Conservation (phyloP, 2,113 vertebrate genomes). For the Ageneiosus marmoratus region DNA sequence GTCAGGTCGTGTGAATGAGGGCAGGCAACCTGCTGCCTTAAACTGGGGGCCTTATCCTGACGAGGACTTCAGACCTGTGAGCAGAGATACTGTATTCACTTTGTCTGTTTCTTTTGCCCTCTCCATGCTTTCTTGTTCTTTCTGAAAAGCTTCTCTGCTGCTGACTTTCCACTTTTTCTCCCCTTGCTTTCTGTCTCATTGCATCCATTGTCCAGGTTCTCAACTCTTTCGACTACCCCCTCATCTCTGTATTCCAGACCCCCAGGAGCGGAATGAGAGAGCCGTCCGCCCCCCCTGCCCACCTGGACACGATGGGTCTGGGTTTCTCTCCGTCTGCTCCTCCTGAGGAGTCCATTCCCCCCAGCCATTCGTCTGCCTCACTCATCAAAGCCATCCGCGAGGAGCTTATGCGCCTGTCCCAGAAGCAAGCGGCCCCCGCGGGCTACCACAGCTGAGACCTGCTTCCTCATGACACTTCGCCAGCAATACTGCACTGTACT, state of each 20-base stretch:
- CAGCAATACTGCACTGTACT: slow-evolving; percentile 71
- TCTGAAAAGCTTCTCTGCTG: neutral
- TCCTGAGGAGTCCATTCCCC: slow-evolving; percentile 83
- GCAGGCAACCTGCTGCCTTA: slow-evolving; percentile 77
- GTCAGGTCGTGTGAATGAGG: slow-evolving; percentile 82
- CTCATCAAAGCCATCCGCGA: slow-evolving; percentile 98
- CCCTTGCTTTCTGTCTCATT: slow-evolving; percentile 1
- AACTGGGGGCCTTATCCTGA: slow-evolving; percentile 85
- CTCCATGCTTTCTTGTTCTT: neutral
- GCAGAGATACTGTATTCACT: slow-evolving; percentile 69
- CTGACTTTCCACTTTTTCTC: neutral
- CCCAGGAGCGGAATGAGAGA: slow-evolving; percentile 81
- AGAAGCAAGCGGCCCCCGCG: slow-evolving; percentile 88
- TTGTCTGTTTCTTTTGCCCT: neutral
- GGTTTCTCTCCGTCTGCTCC: slow-evolving; percentile 81
- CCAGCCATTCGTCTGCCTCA: slow-evolving; percentile 91
- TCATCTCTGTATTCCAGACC: slow-evolving; percentile 85
- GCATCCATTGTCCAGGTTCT: slow-evolving; percentile 46
- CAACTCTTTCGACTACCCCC: slow-evolving; percentile 79
- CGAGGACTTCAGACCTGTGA: slow-evolving; percentile 71
- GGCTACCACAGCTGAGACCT: slow-evolving; percentile 91
- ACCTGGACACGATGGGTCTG: slow-evolving; percentile 75
- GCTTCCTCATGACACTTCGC: slow-evolving; percentile 26
- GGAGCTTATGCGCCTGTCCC: slow-evolving; percentile 95
- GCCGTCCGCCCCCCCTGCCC: slow-evolving; percentile 79